Conservation (phyloP, 2,113 vertebrate genomes). For the Crotalus tigris region DNA sequence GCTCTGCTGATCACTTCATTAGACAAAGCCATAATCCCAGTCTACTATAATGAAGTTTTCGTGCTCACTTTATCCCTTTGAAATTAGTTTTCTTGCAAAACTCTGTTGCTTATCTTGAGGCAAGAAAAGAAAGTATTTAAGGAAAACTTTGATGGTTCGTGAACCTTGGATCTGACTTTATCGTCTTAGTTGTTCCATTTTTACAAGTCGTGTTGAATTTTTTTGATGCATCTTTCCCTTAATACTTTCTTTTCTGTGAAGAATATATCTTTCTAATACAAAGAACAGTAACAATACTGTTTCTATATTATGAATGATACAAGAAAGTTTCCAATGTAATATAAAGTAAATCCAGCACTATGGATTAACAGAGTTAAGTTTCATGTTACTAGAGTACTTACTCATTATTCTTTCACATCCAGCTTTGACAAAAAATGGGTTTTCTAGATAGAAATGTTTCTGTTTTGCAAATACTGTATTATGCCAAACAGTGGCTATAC, state of each 20-base stretch:
- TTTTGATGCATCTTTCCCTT: background rate
- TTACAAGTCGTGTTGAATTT: conserved; percentile 11
- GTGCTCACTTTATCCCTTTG: conserved; percentile 8
- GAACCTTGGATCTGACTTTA: background rate
- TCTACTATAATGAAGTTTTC: conserved; percentile 20
- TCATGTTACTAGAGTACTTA: background rate
- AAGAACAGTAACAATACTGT: background rate
- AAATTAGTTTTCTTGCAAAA: conserved; percentile 14
- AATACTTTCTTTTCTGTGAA: background rate
- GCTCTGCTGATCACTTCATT: conserved; percentile 26
- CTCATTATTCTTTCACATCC: background rate
- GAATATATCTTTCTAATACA: background rate
- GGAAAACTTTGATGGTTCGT: background rate
- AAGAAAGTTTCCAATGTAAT: background rate
- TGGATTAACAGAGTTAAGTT: background rate
- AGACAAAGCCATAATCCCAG: background rate
- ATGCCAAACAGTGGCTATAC: background rate
- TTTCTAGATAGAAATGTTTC: background rate
- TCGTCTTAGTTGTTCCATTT: background rate
- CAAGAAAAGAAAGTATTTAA: conserved; percentile 15
- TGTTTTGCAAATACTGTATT: background rate
- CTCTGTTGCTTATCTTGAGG: background rate
- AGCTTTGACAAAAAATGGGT: background rate
- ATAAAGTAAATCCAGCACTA: background rate
- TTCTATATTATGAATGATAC: background rate